Base-by-base conservation (phyloP, 2,113 vertebrate species). In the Calidris pygmaea region DNA sequence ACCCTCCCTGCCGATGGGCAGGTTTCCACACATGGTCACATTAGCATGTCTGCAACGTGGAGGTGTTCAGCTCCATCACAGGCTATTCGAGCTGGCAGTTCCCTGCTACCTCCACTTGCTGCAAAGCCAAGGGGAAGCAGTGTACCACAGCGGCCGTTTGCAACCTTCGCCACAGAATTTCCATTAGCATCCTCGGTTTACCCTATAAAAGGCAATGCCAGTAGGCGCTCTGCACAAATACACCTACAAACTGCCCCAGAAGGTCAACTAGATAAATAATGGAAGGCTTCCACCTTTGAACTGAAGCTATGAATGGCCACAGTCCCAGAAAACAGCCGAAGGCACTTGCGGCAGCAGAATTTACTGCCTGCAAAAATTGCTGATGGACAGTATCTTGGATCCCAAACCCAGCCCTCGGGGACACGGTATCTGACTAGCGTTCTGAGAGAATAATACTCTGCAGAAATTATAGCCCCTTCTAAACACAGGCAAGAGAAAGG, bases 191-290 rank as follows among this genome's bases (percentile, higher is more conserved):
- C 53, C 84, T 63, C 67, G 26, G 89, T 56, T 91, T 82, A 76
- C 58, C 50, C 55, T 48, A 6, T 14, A 83, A 89, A 79, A 74
- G 39, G 39, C 76, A 47, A 84, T 66, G 82, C 75, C 78, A 87
- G 81, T 10, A 72, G 84, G 85, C 7, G 14, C 34, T 52, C 56
- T 74, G 63, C 72, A 90, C 75, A 95, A 85, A 82, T 5, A 90
- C 62, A 81, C 65, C 80, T 76, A 35, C 59, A 77, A 86, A 86
- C 32, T 62, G 87, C 85, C 62, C 79, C 76, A 89, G 90, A 74
- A 88, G 70, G 95, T 94, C 95, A 94, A 75, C 68, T 6, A 72
- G 88, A 95, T 85, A 91, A 96, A 95, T 92, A 91, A 96, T 63
- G 76, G 82, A 81, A 72, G 47, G 83, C 52, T 85, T 89, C 76